Base-by-base conservation (phyloP, 2,888 invertebrate species). In the Mayetiola destructor region DNA sequence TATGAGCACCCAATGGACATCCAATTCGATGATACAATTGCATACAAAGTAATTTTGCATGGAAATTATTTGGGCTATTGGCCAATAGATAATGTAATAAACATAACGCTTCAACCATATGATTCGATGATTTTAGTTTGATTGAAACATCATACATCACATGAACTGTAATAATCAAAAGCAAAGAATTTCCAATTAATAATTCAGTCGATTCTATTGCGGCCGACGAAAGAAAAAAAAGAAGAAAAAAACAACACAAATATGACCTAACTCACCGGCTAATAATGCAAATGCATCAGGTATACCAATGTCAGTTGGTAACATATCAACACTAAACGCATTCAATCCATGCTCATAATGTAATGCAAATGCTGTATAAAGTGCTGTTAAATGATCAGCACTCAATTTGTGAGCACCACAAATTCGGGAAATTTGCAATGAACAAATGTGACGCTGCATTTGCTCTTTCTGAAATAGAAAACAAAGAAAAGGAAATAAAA, bases 1-100 rank as follows among this genome's bases (percentile, higher is more conserved):
- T 76, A 64, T 85, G 82, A 30, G 89, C 88, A 1, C 84, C 84
- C 55, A 80, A 70, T 23, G 81, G 80, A 62, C 85, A 86, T 60
- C 91, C 91, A 76, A 71, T 64, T 68, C 73, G 67, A 68, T 88
- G 86, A 69, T 93, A 94, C 20, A 89, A 77, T 64, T 85, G 83
- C 57, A 93, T 76, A 8, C 90, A 79, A 42, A 94, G 73, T 63
- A 95, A 75, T 71, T 94, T 94, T 14, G 87, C 80, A 68, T 93
- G 90, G 70, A 88, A 91, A 75, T 92, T 94, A 62, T 88, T 83
- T 0, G 89, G 87, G 64, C 91, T 92, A 63, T 81, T 78, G 55
- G 79, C 76, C 29, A 89, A 74, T 32, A 85, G 81, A 66, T 80
- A 77, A 65, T 91, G 88, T 60, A 92, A 72, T 16, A 88, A 70